Percentiles rank a stretch among this genome's conserved stretches.
phyloP scores from a whole-genome alignment of 1,140 invertebrate genomes.

The Trissolcus basalis region DNA sequence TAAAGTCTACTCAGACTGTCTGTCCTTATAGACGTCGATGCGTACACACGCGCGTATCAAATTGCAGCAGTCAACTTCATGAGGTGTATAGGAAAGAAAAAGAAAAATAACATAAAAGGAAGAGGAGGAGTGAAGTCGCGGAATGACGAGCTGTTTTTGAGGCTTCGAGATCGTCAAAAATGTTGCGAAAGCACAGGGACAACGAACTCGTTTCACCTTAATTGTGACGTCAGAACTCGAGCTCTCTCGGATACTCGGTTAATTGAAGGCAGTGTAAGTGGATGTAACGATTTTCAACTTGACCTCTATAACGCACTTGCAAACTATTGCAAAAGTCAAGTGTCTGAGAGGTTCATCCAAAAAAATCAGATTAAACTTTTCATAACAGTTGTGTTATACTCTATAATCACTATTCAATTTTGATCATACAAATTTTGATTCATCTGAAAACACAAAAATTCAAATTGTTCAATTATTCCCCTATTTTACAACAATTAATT shows the following conservation, averaged over 20 bases:
- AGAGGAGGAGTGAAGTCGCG: conserved; percentile 6
- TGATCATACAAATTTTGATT: too few relatives aligned
- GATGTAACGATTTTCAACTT: conserved; percentile 66
- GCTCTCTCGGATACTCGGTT: conserved; percentile 63
- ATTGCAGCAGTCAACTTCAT: conserved; percentile 49
- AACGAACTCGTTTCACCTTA: conserved; percentile 64
- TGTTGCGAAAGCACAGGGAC: conserved; percentile 55
- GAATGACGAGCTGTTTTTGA: conserved; percentile 35
- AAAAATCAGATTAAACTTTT: too few relatives aligned
- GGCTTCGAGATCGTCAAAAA: conserved; percentile 52
- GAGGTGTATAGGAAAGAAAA: conserved; percentile 24
- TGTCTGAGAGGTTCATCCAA: conserved; percentile 3
- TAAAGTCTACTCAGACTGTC: conserved; percentile 55
- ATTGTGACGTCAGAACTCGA: conserved; percentile 60
- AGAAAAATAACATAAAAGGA: conserved; percentile 16
- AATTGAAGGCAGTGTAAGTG: conserved; percentile 63
- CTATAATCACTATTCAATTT: too few relatives aligned
- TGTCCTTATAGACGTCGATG: conserved; percentile 55
- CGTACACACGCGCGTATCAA: conserved; percentile 57
- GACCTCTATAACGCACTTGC: conserved; percentile 61
- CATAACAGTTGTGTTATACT: too few relatives aligned
- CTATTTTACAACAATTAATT: too few relatives aligned
- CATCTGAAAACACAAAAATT: too few relatives aligned
- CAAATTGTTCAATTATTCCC: too few relatives aligned
- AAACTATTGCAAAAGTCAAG: conserved; percentile 53